Conservation (phyloP, 2,888 invertebrate species). For the Deilephila elpenor region DNA sequence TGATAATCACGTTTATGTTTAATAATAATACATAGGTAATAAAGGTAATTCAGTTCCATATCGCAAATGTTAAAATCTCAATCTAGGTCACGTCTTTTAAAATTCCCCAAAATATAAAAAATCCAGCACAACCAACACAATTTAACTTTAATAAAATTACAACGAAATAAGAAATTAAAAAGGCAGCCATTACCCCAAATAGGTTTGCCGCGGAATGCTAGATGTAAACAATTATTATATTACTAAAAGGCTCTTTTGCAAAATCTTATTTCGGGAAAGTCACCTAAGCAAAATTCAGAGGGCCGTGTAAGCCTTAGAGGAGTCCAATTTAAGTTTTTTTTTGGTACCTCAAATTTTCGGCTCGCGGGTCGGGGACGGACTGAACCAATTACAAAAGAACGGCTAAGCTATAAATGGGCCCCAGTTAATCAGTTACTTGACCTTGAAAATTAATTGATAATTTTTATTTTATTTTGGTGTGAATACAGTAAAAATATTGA, state of each 20-base stretch:
- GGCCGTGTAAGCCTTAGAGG: slow-evolving; percentile 54
- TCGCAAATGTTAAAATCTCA: too few relatives aligned
- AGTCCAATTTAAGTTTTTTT: slow-evolving; percentile 68
- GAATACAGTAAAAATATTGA: neutral
- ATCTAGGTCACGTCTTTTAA: neutral
- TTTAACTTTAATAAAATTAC: neutral
- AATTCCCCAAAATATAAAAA: neutral
- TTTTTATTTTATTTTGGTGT: neutral
- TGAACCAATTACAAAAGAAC: slow-evolving; percentile 34
- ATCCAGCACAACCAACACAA: neutral
- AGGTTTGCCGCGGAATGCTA: slow-evolving; percentile 35
- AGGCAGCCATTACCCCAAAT: slow-evolving; percentile 15
- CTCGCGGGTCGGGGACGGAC: slow-evolving; percentile 46
- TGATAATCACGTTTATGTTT: too few relatives aligned
- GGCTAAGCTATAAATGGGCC: neutral
- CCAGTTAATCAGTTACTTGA: neutral
- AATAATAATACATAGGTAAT: too few relatives aligned
- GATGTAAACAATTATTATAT: slow-evolving; percentile 51
- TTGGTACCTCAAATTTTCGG: slow-evolving; percentile 58
- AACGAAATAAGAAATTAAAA: slow-evolving; percentile 15
- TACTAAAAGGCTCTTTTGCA: slow-evolving; percentile 51
- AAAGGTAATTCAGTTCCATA: too few relatives aligned
- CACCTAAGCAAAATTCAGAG: slow-evolving; percentile 51
- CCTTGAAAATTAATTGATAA: neutral
- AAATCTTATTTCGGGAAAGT: slow-evolving; percentile 57